Conservation (phyloP, 1,140 invertebrate species). For the Cherax destructor region DNA sequence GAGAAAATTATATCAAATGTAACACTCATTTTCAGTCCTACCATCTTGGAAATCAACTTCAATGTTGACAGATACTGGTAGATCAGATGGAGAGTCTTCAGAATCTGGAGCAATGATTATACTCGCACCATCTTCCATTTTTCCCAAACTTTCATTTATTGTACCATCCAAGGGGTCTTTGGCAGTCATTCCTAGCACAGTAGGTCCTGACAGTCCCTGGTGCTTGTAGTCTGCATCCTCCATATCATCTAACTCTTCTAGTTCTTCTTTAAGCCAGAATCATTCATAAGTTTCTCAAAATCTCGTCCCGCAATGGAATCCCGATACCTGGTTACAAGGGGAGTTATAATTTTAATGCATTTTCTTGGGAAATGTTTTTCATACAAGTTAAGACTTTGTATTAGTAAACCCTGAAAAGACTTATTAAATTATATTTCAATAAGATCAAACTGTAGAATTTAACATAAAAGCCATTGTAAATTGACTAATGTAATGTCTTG, state of each 20-base stretch:
- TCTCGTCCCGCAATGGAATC: conserved; percentile 65
- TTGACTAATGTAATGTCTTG: no score
- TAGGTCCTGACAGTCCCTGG: conserved; percentile 1
- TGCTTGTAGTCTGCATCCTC: conserved; percentile 41
- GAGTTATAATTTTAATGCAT: background rate
- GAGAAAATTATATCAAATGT: no score
- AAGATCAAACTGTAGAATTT: no score
- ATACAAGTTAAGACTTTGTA: no score
- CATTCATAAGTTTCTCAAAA: conserved; percentile 54
- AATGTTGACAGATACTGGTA: conserved; percentile 67
- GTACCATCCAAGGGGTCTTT: background rate
- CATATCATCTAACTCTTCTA: conserved; percentile 42
- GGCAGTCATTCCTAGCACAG: background rate
- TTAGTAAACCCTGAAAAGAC: no score
- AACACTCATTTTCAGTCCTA: conserved; percentile 5
- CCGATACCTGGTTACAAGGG: conserved; percentile 38
- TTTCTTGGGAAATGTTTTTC: no score
- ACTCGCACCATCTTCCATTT: conserved; percentile 49
- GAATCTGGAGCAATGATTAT: conserved; percentile 59
- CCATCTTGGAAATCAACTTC: conserved; percentile 62
- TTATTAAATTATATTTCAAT: no score
- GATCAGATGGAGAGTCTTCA: conserved; percentile 45
- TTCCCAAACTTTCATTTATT: background rate
- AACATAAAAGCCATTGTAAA: no score
- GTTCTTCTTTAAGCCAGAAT: conserved; percentile 36